phyloP scores from a whole-genome alignment of 2,797 vertebrate genomes.

The Pipistrellus nathusii region DNA sequence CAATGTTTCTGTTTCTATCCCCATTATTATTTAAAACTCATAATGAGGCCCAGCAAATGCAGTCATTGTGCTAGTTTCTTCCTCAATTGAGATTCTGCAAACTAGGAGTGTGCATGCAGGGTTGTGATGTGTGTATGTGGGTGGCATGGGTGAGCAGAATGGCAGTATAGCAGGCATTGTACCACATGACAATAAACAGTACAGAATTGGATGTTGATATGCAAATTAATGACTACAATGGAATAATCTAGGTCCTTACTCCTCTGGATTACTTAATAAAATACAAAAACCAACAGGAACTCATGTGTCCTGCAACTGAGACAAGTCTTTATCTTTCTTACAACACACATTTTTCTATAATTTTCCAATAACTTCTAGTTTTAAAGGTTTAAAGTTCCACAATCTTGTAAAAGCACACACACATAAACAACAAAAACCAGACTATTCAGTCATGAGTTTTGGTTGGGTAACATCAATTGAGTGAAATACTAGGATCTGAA shows the following conservation, averaged over 20 bases:
- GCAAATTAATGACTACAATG: neutral
- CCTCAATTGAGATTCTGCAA: neutral
- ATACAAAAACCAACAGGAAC: neutral
- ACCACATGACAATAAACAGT: neutral
- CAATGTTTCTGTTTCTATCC: neutral
- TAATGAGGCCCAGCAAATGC: neutral
- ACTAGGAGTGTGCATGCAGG: neutral
- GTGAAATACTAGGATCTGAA: neutral
- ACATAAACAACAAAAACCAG: neutral
- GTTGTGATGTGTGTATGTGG: neutral
- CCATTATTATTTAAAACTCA: neutral
- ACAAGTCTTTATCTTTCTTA: neutral
- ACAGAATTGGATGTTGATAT: neutral
- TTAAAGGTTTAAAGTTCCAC: neutral
- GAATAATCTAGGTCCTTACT: neutral
- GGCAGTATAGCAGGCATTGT: neutral
- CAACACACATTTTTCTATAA: neutral
- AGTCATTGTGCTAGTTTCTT: neutral
- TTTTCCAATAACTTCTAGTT: neutral
- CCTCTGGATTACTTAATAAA: neutral
- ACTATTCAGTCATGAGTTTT: neutral
- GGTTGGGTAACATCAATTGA: neutral
- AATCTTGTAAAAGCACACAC: neutral
- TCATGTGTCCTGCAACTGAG: neutral
- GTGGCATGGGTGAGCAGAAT: neutral